Evolutionary conservation across 1,140 invertebrate genomes (phyloP).

Genomic region (Dryas iulia): DNA sequence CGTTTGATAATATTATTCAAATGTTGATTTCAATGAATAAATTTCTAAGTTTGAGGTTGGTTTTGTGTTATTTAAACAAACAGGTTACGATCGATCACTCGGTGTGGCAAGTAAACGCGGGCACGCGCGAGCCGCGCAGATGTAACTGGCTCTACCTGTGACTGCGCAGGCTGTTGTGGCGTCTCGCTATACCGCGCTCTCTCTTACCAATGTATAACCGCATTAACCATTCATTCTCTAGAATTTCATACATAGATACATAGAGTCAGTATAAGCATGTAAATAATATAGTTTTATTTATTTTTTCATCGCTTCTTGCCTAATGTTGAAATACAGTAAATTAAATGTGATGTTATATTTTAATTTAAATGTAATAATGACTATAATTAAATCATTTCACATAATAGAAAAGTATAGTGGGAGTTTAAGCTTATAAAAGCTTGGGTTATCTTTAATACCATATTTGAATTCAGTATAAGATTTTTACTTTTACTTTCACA

Average conservation of each 20-base stretch:
- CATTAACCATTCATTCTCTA: slow-evolving; percentile 22
- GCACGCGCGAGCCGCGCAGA: slow-evolving; percentile 62
- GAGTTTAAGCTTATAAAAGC: not conserved
- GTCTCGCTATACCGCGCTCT: slow-evolving; percentile 55
- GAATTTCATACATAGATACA: slow-evolving; percentile 22
- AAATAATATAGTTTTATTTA: not conserved
- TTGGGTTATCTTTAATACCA: too few species aligned
- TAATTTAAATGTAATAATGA: not conserved
- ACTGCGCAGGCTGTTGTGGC: slow-evolving; percentile 52
- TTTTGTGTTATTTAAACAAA: slow-evolving; percentile 50
- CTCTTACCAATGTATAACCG: slow-evolving; percentile 49
- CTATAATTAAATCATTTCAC: not conserved
- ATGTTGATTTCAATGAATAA: slow-evolving; percentile 11
- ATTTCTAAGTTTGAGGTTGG: slow-evolving; percentile 37
- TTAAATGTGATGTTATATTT: not conserved
- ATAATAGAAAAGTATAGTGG: not conserved
- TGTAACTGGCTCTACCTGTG: slow-evolving; percentile 59
- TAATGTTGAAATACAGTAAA: not conserved
- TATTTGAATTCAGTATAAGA: too few species aligned
- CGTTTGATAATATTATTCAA: not conserved
- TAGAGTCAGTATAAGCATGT: not conserved
- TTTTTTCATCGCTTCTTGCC: not conserved
- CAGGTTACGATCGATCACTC: slow-evolving; percentile 45
- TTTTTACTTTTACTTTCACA: too few species aligned
- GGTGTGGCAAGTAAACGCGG: slow-evolving; percentile 53